Evolutionary conservation across 2,888 invertebrate genomes (phyloP).

Genomic region (Marasmarcha lunaedactyla): DNA sequence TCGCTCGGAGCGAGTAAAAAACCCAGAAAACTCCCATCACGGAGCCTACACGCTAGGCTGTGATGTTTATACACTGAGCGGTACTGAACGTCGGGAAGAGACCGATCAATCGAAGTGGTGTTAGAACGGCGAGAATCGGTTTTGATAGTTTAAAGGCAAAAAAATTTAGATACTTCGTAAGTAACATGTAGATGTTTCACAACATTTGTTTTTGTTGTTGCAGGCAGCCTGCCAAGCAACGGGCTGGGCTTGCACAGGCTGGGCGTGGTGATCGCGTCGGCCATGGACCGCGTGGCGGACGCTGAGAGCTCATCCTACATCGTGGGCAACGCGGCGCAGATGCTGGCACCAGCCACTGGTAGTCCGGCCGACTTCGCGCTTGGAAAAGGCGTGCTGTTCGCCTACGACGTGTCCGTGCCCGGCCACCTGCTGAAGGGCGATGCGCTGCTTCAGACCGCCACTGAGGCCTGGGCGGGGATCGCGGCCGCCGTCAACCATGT

Average conservation of each 20-base stretch:
- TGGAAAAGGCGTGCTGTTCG: constrained; percentile 65
- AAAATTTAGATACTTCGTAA: too few relatives aligned
- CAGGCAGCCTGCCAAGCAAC: constrained; percentile 63
- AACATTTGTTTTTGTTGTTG: too few relatives aligned
- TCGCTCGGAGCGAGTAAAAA: too few relatives aligned
- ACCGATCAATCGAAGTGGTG: too few relatives aligned
- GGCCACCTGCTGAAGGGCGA: constrained; percentile 69
- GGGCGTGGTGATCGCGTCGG: constrained; percentile 47
- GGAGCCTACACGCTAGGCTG: too few relatives aligned
- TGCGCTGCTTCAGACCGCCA: constrained; percentile 66
- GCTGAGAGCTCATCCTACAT: constrained; percentile 49
- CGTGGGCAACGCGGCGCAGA: constrained; percentile 67
- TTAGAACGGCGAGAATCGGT: too few relatives aligned
- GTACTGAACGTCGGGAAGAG: too few relatives aligned
- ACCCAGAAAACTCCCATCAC: too few relatives aligned
- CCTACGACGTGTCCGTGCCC: constrained; percentile 77
- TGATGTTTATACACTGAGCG: too few relatives aligned
- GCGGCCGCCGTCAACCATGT: constrained; percentile 41
- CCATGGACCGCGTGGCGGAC: constrained; percentile 45
- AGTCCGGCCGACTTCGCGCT: constrained; percentile 78
- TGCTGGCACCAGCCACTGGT: constrained; percentile 73
- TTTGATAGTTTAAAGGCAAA: too few relatives aligned
- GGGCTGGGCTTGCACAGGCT: constrained; percentile 49
- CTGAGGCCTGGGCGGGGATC: constrained; percentile 74
- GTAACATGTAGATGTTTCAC: too few relatives aligned